Evolutionary conservation across 2,113 vertebrate species (phyloP).

Genomic region (Corythaeola cristata): DNA sequence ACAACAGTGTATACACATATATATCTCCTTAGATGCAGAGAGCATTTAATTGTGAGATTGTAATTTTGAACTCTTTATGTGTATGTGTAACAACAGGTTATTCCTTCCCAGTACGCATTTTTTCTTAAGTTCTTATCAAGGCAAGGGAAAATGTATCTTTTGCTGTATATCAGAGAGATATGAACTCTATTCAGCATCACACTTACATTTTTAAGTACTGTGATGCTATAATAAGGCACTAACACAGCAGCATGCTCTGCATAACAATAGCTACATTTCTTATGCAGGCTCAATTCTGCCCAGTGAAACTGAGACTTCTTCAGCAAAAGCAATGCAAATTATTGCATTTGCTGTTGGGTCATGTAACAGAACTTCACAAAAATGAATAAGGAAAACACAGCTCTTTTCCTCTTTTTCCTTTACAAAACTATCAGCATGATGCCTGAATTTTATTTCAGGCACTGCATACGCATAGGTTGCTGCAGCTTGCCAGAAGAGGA

Average conservation of each 20-base stretch:
- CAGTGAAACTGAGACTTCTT: background rate
- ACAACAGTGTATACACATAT: background rate
- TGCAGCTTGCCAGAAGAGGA: background rate
- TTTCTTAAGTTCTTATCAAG: background rate
- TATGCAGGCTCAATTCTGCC: background rate
- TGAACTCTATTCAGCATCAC: constrained; percentile 22
- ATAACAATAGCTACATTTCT: background rate
- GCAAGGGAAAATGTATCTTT: background rate
- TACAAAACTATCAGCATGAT: background rate
- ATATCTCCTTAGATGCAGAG: background rate
- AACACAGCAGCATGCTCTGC: background rate
- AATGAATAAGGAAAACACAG: background rate
- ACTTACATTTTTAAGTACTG: constrained; percentile 8
- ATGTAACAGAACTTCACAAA: background rate
- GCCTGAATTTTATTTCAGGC: background rate
- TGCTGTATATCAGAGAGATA: background rate
- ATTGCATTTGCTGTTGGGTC: background rate
- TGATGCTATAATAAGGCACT: background rate
- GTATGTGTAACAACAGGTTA: background rate
- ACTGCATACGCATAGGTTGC: background rate
- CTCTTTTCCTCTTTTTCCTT: background rate
- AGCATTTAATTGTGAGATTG: background rate
- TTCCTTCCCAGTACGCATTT: background rate
- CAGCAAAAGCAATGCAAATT: constrained; percentile 6
- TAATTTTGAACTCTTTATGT: background rate